Percentiles rank a stretch among this genome's conserved stretches.
phyloP scores from a whole-genome alignment of 2,888 invertebrate species.

The Catotricha subobsoleta region DNA sequence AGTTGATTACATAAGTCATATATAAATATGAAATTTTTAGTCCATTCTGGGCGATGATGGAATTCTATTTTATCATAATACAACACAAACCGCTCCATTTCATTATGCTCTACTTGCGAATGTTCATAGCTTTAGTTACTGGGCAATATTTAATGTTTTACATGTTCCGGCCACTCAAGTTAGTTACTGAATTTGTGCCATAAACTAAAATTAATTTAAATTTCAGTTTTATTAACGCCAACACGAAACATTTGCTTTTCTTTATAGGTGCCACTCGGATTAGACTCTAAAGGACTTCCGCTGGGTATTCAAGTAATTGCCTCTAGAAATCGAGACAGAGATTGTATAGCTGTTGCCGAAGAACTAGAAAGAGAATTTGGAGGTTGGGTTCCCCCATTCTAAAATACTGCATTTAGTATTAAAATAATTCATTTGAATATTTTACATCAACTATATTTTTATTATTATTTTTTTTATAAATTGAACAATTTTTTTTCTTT shows the following conservation, averaged over 20 bases:
- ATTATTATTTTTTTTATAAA: no score
- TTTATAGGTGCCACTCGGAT: constrained; percentile 51
- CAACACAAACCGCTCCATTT: constrained; percentile 61
- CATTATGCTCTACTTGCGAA: constrained; percentile 62
- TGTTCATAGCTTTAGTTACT: constrained; percentile 71
- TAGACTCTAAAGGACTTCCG: constrained; percentile 64
- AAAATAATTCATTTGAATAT: no score
- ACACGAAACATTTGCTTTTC: no score
- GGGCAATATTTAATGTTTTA: constrained; percentile 68
- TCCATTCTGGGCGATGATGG: constrained; percentile 57
- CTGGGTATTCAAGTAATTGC: constrained; percentile 80
- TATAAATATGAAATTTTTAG: no score
- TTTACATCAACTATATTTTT: no score
- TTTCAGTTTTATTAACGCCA: neutral
- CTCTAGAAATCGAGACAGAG: constrained; percentile 60
- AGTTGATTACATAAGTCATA: neutral
- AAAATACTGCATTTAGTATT: no score
- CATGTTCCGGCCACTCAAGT: constrained; percentile 71
- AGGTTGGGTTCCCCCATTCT: constrained; percentile 65
- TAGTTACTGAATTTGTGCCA: neutral
- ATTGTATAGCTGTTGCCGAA: constrained; percentile 76
- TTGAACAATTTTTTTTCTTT: neutral
- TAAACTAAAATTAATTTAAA: no score
- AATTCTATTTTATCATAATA: constrained; percentile 66
- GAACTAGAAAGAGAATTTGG: constrained; percentile 76